These are phyloP conservation scores for Mythimna impura DNA, from an alignment of 2,888 invertebrate genomes.

Conservation along the genomic window DNA sequence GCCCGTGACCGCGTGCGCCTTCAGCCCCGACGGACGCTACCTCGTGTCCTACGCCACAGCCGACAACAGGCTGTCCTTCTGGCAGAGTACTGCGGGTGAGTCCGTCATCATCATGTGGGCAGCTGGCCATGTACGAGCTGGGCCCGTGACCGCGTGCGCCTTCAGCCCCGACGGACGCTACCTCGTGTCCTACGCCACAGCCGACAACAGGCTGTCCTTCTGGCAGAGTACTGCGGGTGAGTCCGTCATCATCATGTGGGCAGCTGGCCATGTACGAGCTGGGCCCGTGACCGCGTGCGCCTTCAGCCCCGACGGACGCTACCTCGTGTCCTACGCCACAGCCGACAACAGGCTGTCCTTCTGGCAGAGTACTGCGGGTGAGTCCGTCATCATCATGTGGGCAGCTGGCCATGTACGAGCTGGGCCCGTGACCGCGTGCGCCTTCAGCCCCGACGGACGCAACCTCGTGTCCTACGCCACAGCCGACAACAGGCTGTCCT, in stretches of 20 bases:
- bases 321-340: slow-evolving; percentile 98
- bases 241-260: slow-evolving; percentile 86
- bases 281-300: slow-evolving; percentile 97
- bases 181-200: slow-evolving; percentile 98
- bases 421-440: slow-evolving; percentile 97
- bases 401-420: too few relatives aligned
- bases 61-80: slow-evolving; percentile 98
- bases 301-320: slow-evolving; percentile 99
- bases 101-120: slow-evolving; percentile 88
- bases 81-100: slow-evolving; percentile 98
- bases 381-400: slow-evolving; percentile 87
- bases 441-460: slow-evolving; percentile 99
- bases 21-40: slow-evolving; percentile 99
- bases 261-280: too few relatives aligned
- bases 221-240: slow-evolving; percentile 98
- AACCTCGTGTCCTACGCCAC: slow-evolving; percentile 99
- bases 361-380: slow-evolving; percentile 98
- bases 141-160: slow-evolving; percentile 97
- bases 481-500: slow-evolving; percentile 97
- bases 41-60: slow-evolving; percentile 98
- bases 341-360: slow-evolving; percentile 98
- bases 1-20: slow-evolving; percentile 97
- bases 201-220: slow-evolving; percentile 98
- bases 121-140: too few relatives aligned
- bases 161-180: slow-evolving; percentile 99